Percentiles rank a stretch among this genome's conserved stretches.
Evolutionary conservation across 2,113 vertebrate genomes (phyloP).

Genomic region (Chaenocephalus aceratus): DNA sequence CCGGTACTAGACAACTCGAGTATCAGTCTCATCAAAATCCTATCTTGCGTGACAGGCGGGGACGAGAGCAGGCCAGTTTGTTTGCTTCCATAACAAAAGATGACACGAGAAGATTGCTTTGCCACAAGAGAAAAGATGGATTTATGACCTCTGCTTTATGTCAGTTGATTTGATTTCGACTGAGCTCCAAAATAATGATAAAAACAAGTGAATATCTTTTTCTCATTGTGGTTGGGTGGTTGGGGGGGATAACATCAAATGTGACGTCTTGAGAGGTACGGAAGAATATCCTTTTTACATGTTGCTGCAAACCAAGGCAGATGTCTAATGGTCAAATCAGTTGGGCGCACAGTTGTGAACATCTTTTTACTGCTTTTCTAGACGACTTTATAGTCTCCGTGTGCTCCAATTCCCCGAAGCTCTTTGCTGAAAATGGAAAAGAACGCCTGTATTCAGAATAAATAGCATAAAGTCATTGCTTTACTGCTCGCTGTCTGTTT

Average conservation of each 20-base stretch:
- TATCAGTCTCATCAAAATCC: slow-evolving; percentile 71
- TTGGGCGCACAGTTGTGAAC: slow-evolving; percentile 17
- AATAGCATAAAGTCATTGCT: slow-evolving; percentile 25
- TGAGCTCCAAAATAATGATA: slow-evolving; percentile 12
- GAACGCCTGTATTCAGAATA: slow-evolving; percentile 27
- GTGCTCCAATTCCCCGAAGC: slow-evolving; percentile 45
- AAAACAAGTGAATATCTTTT: slow-evolving; percentile 27
- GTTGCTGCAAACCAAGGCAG: slow-evolving; percentile 37
- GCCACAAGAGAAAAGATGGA: slow-evolving; percentile 34
- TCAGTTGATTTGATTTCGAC: slow-evolving; percentile 42
- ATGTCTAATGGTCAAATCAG: slow-evolving; percentile 37
- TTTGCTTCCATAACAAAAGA: slow-evolving; percentile 63
- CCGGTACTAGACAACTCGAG: slow-evolving; percentile 23
- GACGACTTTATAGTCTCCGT: slow-evolving; percentile 38
- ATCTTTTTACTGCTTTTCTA: slow-evolving; percentile 54
- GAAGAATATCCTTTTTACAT: slow-evolving; percentile 13
- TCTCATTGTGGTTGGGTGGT: background rate
- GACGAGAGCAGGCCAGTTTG: slow-evolving; percentile 49
- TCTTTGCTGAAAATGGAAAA: slow-evolving; percentile 26
- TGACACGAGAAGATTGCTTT: slow-evolving; percentile 54
- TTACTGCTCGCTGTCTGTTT: slow-evolving; percentile 29
- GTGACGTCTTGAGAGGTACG: slow-evolving; percentile 23
- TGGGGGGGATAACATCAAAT: background rate
- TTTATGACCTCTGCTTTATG: slow-evolving; percentile 47
- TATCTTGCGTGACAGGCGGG: slow-evolving; percentile 60